Evolutionary conservation across 1,140 invertebrate species (phyloP).

Genomic region (Oncopodura yosiiana): DNA sequence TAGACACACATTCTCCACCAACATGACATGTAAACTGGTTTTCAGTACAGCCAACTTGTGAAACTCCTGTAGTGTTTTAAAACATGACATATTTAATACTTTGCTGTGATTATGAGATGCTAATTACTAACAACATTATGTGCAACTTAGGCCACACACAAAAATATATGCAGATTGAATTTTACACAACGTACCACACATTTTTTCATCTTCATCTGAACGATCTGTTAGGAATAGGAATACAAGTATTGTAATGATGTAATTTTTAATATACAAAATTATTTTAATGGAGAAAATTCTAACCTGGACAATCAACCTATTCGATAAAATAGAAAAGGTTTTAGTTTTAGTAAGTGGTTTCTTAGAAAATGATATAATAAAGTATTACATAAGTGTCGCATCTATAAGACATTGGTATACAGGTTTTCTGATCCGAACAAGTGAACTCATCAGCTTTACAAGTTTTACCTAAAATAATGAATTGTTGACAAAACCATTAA

Average conservation of each 20-base stretch:
- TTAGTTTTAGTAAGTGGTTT: too few species aligned
- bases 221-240: slow-evolving; percentile 12
- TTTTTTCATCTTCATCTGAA: slow-evolving; percentile 16
- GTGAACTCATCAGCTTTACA: slow-evolving; percentile 3
- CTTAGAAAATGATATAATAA: too few species aligned
- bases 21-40: slow-evolving; percentile 26
- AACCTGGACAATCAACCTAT: too few species aligned
- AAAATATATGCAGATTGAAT: background rate
- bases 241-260: too few species aligned
- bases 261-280: too few species aligned
- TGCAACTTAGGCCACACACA: background rate
- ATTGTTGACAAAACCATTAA: background rate
- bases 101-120: background rate
- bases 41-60: slow-evolving; percentile 9
- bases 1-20: slow-evolving; percentile 18
- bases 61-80: too few species aligned
- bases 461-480: background rate
- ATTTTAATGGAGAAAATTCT: too few species aligned
- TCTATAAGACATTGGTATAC: background rate
- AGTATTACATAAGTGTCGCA: too few species aligned
- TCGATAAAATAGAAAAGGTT: too few species aligned
- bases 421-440: background rate
- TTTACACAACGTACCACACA: slow-evolving; percentile 3
- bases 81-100: background rate
- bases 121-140: background rate